A percentile compares a stretch with the other conserved stretches of the same genome.
These are phyloP conservation scores for Picathartes gymnocephalus DNA, from an alignment of 2,113 vertebrate genomes.

Conservation along the genomic window DNA sequence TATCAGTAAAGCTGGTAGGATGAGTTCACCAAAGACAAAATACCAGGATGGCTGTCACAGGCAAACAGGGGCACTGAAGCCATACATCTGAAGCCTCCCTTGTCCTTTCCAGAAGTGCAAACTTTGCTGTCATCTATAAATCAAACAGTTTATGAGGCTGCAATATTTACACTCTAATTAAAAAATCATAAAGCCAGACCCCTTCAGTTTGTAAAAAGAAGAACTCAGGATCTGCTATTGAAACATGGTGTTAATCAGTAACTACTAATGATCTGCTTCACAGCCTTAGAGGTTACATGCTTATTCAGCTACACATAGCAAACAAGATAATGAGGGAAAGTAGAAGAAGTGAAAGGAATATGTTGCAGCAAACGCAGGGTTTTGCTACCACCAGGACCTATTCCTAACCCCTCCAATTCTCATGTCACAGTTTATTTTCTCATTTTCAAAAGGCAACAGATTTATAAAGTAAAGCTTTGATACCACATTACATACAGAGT, in stretches of 20 bases:
- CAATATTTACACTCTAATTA: constrained; percentile 91
- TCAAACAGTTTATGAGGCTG: constrained; percentile 81
- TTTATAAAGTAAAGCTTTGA: background rate
- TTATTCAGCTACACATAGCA: constrained; percentile 60
- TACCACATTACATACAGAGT: background rate
- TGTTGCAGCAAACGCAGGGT: background rate
- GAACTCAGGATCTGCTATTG: constrained; percentile 68
- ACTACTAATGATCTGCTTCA: constrained; percentile 72
- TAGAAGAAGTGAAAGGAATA: background rate
- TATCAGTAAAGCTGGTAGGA: background rate
- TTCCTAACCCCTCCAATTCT: background rate
- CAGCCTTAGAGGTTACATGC: constrained; percentile 49
- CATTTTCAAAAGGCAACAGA: constrained; percentile 8
- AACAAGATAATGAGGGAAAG: constrained; percentile 55
- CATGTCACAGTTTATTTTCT: background rate
- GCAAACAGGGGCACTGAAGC: background rate
- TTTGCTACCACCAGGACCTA: background rate
- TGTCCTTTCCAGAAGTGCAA: constrained; percentile 64
- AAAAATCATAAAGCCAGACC: constrained; percentile 83
- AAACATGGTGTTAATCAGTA: constrained; percentile 78
- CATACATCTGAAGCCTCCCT: background rate
- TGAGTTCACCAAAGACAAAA: background rate
- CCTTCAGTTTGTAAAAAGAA: constrained; percentile 75
- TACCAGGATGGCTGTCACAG: background rate
- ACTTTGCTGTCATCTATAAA: constrained; percentile 81